Conservation (phyloP, 2,113 vertebrate genomes). For the Platichthys flesus region DNA sequence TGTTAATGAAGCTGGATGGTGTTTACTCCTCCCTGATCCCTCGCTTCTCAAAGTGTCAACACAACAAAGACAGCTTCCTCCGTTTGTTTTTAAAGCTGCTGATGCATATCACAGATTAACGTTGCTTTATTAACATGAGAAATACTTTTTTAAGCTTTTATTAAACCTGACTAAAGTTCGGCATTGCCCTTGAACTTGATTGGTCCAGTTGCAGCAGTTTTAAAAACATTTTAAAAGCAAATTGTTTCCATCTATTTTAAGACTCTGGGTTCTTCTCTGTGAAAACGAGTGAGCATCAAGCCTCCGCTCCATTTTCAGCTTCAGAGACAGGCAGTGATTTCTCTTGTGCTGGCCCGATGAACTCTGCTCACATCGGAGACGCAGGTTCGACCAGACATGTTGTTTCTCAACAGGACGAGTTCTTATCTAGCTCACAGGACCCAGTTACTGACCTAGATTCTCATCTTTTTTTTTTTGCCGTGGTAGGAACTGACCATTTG, state of each 20-base stretch:
- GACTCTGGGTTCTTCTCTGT: background rate
- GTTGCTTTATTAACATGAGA: no score
- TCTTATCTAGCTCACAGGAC: slow-evolving; percentile 10
- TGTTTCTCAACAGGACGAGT: background rate
- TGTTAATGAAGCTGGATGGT: background rate
- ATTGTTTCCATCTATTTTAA: no score
- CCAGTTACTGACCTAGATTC: slow-evolving; percentile 51
- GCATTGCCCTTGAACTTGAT: no score
- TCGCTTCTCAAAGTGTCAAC: no score
- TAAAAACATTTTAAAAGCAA: no score
- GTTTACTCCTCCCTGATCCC: no score
- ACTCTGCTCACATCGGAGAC: background rate
- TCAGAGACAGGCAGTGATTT: background rate
- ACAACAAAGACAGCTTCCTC: no score
- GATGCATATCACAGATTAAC: no score
- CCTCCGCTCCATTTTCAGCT: slow-evolving; percentile 4
- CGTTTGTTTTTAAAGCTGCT: no score
- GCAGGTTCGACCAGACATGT: background rate
- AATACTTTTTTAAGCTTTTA: no score
- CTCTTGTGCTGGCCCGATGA: background rate
- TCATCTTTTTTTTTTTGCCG: background rate
- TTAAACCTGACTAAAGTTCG: no score
- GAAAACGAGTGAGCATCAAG: background rate
- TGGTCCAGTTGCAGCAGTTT: no score
- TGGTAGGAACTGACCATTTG: slow-evolving; percentile 1